Base-by-base conservation (phyloP, 2,113 vertebrate genomes). In the Enhydra lutris region DNA sequence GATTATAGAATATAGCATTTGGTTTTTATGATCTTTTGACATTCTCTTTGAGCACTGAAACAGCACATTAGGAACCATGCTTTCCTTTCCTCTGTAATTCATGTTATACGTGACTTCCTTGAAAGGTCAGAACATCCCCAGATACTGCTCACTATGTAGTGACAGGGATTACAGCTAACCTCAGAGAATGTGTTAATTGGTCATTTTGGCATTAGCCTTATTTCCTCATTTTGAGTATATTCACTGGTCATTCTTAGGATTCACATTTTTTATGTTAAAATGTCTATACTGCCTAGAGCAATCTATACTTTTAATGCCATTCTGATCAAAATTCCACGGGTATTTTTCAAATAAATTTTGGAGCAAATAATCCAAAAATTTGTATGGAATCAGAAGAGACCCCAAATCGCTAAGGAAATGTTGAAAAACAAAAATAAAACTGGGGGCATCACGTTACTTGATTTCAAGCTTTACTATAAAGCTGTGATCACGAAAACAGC, bases 41-140 rank as follows among this genome's bases (percentile, higher is more conserved):
- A 97, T 94, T 92, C 42, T 88, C 13, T 92, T 94, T 76, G 55
- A 96, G 17, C 74, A 91, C 0, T 78, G 29, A 73, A 14, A 78
- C 4, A 71, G 4, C n/a, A 89, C 34, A 69, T 91, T 85, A 80
- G 13, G 76, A 34, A 81, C 39, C 63, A 10, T 96, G 6, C 6
- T 88, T 96, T 97, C n/a, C 21, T 89, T 95, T 95, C 17, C 47
- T 74, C 29, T 93, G 29, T 78, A 93, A 29, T 93, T 97, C 85
- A 67, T 52, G 23, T 91, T 76, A 39, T 50, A 93, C 20, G 10
- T 91, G 20, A 7, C 86, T 76, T 93, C 45, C 17, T 81, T 94
- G 47, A 95, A 96, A 94, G n/a, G 74, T 92, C 69, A 97, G 18
- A 89, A 74, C 29, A 92, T 69, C 18, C n/a, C 21, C 6, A 61